phyloP scores from a whole-genome alignment of 2,888 invertebrate species.

The Leptopilina myrica region DNA sequence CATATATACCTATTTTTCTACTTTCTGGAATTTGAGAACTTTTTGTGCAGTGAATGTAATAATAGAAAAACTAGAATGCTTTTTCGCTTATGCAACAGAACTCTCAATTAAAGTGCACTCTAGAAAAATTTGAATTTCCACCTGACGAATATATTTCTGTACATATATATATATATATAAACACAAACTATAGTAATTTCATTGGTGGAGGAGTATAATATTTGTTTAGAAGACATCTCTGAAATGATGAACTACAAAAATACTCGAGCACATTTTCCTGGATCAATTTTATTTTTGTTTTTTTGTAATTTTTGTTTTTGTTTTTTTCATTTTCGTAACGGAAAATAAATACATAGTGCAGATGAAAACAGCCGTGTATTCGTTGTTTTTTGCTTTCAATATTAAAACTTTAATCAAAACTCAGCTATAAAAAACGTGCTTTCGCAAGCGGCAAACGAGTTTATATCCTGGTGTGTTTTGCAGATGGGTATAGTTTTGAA shows the following conservation, averaged over 20 bases:
- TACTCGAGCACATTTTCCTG: background rate
- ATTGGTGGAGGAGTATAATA: background rate
- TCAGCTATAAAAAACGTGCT: conserved; percentile 28
- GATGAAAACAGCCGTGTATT: conserved; percentile 7
- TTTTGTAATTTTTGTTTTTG: background rate
- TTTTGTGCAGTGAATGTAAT: background rate
- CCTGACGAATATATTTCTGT: conserved; percentile 11
- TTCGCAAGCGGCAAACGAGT: conserved; percentile 22
- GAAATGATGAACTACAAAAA: conserved; percentile 28
- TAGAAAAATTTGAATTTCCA: conserved; percentile 12
- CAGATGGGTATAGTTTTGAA: conserved; percentile 25
- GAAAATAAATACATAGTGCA: conserved; percentile 1
- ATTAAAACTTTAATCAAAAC: conserved; percentile 41
- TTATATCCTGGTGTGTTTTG: conserved; percentile 27
- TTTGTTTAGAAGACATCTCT: conserved; percentile 22
- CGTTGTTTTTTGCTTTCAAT: conserved; percentile 22
- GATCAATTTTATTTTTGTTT: conserved; percentile 1
- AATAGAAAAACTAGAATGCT: background rate
- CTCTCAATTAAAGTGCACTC: conserved; percentile 20
- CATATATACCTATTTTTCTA: background rate
- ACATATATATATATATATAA: background rate
- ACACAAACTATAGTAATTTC: background rate
- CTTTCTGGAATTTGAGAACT: background rate
- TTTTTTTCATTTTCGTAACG: conserved; percentile 22
- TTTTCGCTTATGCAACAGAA: conserved; percentile 1